phyloP scores from a whole-genome alignment of 2,888 invertebrate genomes.

The Cephus spinipes region DNA sequence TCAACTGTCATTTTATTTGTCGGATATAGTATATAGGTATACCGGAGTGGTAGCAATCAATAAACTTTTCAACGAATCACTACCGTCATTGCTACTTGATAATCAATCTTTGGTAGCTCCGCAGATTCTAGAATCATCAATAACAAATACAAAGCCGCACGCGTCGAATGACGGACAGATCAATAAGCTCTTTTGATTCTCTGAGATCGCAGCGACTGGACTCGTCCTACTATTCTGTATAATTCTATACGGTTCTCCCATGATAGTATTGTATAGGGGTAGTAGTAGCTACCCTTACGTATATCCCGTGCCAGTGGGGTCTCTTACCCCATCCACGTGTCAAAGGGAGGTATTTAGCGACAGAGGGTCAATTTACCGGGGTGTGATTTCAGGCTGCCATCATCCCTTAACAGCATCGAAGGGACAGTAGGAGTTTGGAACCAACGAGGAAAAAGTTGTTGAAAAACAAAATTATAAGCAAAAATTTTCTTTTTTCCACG shows the following conservation, averaged over 20 bases:
- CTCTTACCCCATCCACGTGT: conserved; percentile 32
- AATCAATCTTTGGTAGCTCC: too few species aligned
- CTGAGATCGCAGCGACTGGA: not conserved
- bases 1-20: too few species aligned
- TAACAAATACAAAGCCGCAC: conserved; percentile 16
- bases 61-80: too few species aligned
- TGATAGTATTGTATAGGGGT: too few species aligned
- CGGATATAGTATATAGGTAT: too few species aligned
- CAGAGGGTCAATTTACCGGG: conserved; percentile 60
- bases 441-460: too few species aligned
- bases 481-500: too few species aligned
- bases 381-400: conserved; percentile 54
- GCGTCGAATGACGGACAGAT: conserved; percentile 15
- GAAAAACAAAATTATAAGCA: too few species aligned
- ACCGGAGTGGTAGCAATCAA: too few species aligned
- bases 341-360: conserved; percentile 59
- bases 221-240: conserved; percentile 5
- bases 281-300: too few species aligned
- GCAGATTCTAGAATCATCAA: conserved; percentile 20
- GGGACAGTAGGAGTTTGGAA: too few species aligned
- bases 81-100: too few species aligned
- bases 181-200: conserved; percentile 10
- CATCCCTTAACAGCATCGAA: not conserved
- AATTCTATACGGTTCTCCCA: conserved; percentile 3
- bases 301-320: not conserved